Evolutionary conservation across 2,888 invertebrate genomes (phyloP).

Genomic region (Aproaerema taeniolella): DNA sequence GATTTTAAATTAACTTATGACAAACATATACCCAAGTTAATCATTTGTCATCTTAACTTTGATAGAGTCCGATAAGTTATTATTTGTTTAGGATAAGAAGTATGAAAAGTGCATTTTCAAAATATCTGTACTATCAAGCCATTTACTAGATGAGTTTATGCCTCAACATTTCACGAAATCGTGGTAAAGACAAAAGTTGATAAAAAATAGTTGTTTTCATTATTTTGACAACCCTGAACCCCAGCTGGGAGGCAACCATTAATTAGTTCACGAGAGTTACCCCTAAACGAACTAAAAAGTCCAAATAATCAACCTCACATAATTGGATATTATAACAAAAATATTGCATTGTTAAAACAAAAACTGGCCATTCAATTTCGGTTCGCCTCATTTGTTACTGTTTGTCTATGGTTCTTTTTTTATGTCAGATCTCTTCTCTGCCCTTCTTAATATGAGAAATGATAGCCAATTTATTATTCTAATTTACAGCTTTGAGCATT

Average conservation of each 20-base stretch:
- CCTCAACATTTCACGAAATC: too few relatives aligned
- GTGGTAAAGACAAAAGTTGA: too few relatives aligned
- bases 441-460: constrained; percentile 20
- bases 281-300: constrained; percentile 56
- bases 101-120: too few relatives aligned
- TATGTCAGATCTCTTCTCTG: constrained; percentile 15
- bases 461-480: constrained; percentile 55
- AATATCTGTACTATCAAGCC: too few relatives aligned
- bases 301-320: constrained; percentile 50
- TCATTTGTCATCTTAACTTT: too few relatives aligned
- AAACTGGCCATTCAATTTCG: constrained; percentile 58
- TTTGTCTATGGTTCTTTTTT: constrained; percentile 43
- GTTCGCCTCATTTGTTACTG: constrained; percentile 57
- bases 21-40: too few relatives aligned
- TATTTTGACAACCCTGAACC: constrained; percentile 42
- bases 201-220: too few relatives aligned
- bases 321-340: constrained; percentile 72
- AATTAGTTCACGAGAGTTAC: constrained; percentile 64
- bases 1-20: too few relatives aligned
- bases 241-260: constrained; percentile 63
- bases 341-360: constrained; percentile 56
- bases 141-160: too few relatives aligned
- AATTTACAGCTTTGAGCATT: constrained; percentile 48
- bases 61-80: too few relatives aligned
- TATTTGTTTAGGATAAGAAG: too few relatives aligned